Conservation (phyloP, 2,888 invertebrate genomes). For the Clistopyga incitator region DNA sequence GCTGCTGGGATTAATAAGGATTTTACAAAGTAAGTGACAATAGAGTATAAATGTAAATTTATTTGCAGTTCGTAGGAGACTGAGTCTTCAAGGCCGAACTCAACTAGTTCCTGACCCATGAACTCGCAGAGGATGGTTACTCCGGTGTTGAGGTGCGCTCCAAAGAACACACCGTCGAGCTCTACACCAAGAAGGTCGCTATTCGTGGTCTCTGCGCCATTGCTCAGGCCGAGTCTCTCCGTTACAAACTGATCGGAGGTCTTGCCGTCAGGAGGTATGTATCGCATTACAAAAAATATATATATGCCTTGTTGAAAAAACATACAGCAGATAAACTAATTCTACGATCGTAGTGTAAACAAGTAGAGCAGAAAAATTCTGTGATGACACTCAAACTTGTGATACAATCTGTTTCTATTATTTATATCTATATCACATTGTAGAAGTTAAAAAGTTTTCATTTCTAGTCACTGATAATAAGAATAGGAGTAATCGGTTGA, state of each 20-base stretch:
- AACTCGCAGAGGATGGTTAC: slow-evolving; percentile 99
- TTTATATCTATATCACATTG: too few relatives aligned
- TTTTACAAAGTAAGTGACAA: background rate
- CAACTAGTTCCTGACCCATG: slow-evolving; percentile 99
- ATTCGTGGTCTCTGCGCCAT: slow-evolving; percentile 99
- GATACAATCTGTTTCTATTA: too few relatives aligned
- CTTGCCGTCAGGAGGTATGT: slow-evolving; percentile 89
- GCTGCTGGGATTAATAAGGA: background rate
- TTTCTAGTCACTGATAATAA: too few relatives aligned
- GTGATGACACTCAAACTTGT: too few relatives aligned
- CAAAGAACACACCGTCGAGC: slow-evolving; percentile 96
- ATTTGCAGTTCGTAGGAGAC: slow-evolving; percentile 97
- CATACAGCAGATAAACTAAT: too few relatives aligned
- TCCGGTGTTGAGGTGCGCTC: slow-evolving; percentile 99
- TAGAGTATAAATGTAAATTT: background rate
- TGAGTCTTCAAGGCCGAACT: slow-evolving; percentile 99
- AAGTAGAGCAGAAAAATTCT: too few relatives aligned
- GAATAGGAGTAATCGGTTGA: too few relatives aligned
- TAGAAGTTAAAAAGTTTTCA: too few relatives aligned
- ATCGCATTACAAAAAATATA: background rate
- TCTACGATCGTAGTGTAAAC: too few relatives aligned
- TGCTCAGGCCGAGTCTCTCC: slow-evolving; percentile 99
- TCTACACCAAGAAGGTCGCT: slow-evolving; percentile 99
- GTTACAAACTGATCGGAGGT: slow-evolving; percentile 99
- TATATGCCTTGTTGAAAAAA: too few relatives aligned